Percentiles rank a stretch among this genome's conserved stretches.
Evolutionary conservation across 2,888 invertebrate genomes (phyloP).

Genomic region (Orchesella flavescens): DNA sequence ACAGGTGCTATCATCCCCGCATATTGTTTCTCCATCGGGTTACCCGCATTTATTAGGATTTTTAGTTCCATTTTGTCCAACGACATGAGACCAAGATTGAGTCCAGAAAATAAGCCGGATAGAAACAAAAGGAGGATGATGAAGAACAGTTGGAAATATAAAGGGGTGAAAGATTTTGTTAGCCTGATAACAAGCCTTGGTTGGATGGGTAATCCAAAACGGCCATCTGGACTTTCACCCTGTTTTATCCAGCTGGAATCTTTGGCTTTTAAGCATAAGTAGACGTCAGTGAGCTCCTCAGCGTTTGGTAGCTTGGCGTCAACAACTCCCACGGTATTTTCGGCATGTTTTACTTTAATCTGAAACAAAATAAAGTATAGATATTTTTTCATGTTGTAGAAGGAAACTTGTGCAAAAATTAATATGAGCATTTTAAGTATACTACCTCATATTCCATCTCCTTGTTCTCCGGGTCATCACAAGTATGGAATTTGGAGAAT

Average conservation of each 20-base stretch:
- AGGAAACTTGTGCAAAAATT: no score
- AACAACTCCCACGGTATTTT: slow-evolving; percentile 35
- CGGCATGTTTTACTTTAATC: background rate
- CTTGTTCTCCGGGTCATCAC: slow-evolving; percentile 60
- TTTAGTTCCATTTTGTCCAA: background rate
- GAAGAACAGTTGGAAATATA: slow-evolving; percentile 84
- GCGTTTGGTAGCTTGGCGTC: slow-evolving; percentile 42
- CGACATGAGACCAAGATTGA: no score
- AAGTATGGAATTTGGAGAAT: slow-evolving; percentile 66
- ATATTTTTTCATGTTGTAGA: no score
- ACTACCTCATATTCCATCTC: slow-evolving; percentile 44
- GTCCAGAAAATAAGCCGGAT: no score
- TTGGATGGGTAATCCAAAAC: slow-evolving; percentile 42
- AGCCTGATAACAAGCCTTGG: slow-evolving; percentile 78
- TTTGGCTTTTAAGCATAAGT: slow-evolving; percentile 43
- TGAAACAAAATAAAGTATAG: background rate
- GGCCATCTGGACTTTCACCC: slow-evolving; percentile 45
- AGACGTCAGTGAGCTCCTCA: slow-evolving; percentile 60
- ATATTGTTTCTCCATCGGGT: no score
- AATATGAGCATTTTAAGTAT: background rate
- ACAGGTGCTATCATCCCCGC: no score
- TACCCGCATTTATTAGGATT: no score
- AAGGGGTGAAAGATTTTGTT: slow-evolving; percentile 81
- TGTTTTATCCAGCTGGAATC: slow-evolving; percentile 26
- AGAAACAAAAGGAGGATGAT: slow-evolving; percentile 74